Evolutionary conservation across 2,113 vertebrate genomes (phyloP), one percentile per base, ranked within the genome.

Genomic region (Rhinolophus sinicus): DNA sequence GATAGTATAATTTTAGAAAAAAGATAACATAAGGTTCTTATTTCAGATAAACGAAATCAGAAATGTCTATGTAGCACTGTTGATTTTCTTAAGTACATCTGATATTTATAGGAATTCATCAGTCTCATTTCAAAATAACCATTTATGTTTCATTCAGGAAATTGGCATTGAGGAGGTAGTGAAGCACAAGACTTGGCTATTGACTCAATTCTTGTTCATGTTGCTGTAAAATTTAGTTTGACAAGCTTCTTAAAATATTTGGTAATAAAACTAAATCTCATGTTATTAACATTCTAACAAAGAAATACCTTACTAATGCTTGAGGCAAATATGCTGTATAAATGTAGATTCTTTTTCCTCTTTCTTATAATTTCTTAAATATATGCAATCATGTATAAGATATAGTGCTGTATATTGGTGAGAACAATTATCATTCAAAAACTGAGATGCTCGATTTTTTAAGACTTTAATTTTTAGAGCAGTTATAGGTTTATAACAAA

Each of bases 201-300:
- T 70, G 50, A 60, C 24, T 88, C 18, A 85, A 12, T 96, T 88
- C 80, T 78, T 93, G 14, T 58, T 95, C 16, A 58, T 60, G 69
- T 95, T 72, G 16, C 58, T 84, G 1, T 69, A 54, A 62, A 92
- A 85, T 75, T 35, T 67, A 72, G 16, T 83, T 78, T 88, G n/a
- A 75, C 5, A 94, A 88, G 52, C 33, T 94, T 62, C 60, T 76
- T 87, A 80, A 92, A 88, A 78, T 85, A 92, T 81, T 85, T 85
- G 22, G 24, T 94, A 88, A 69, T 77, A 35, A 82, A 75, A 81
- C 18, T 47, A 84, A 40, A 62, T 56, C 38, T 90, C 3, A 73
- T 30, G 58, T 70, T 56, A 26, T 47, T 90, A 86, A 35, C 19
- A 52, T 60, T 62, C 28, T 77, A 40, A 24, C 47, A 93, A 60